Evolutionary conservation across 1,140 invertebrate genomes (phyloP).

Genomic region (Drosophila tsacasi): DNA sequence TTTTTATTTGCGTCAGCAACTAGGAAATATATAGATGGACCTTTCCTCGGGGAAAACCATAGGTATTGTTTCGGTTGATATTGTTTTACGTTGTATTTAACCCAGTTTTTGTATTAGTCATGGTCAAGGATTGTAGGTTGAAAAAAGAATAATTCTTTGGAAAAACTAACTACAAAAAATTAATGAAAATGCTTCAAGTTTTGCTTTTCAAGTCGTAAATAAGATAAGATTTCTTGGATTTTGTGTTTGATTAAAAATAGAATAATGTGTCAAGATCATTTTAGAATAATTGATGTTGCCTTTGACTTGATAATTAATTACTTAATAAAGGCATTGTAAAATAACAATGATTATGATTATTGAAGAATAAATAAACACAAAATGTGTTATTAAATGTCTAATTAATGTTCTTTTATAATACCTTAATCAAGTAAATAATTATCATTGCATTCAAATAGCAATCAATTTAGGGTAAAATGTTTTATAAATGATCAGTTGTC

Average conservation of each 20-base stretch:
- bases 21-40: neutral
- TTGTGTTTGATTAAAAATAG: neutral
- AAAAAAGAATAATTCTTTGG: no score
- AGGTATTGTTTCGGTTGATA: neutral
- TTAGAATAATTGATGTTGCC: neutral
- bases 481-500: neutral
- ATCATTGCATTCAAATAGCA: no score
- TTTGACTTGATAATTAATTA: no score
- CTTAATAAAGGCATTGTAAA: no score
- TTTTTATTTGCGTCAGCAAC: conserved; percentile 7
- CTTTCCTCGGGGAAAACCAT: neutral
- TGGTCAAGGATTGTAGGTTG: neutral
- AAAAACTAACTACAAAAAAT: neutral
- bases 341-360: no score
- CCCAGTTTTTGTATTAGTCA: neutral
- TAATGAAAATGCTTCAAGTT: neutral
- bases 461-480: neutral
- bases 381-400: no score
- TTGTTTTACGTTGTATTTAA: neutral
- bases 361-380: neutral
- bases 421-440: neutral
- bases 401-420: neutral
- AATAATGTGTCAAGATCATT: neutral
- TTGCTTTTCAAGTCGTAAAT: neutral
- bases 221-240: neutral